Percentiles rank a stretch among this genome's conserved stretches.
These are phyloP conservation scores for Epizoanthus fatuus DNA, from an alignment of 92 coral and sea anemone species.

Conservation along the genomic window DNA sequence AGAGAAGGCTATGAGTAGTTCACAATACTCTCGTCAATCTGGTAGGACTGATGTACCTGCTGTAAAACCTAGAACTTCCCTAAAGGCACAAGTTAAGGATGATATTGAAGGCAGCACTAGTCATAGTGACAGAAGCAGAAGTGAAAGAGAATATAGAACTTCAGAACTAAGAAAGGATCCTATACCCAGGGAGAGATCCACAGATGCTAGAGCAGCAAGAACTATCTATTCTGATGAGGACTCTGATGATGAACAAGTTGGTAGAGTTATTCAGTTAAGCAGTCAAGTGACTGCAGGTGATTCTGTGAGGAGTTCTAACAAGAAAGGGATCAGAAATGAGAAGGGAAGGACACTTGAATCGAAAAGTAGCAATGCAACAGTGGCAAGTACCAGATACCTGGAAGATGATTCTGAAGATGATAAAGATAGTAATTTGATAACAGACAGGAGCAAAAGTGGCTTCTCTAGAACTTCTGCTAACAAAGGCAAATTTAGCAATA, in stretches of 20 bases:
- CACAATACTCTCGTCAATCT: no score
- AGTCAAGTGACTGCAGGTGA: background rate
- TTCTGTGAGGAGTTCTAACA: background rate
- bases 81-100: conserved; percentile 18
- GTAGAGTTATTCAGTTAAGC: conserved; percentile 18
- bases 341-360: background rate
- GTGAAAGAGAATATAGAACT: background rate
- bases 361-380: background rate
- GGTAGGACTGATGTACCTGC: background rate
- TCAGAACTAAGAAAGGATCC: background rate
- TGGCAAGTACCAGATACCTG: background rate
- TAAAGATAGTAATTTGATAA: no score
- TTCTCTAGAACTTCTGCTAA: background rate
- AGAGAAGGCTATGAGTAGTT: no score
- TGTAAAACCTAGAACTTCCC: conserved; percentile 28
- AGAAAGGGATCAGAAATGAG: background rate
- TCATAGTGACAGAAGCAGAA: background rate
- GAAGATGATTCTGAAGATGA: conserved; percentile 41
- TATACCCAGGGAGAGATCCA: background rate
- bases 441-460: background rate
- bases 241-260: conserved; percentile 38
- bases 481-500: background rate
- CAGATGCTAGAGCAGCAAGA: background rate
- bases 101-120: background rate
- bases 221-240: conserved; percentile 19